Conservation (phyloP, 2,113 vertebrate genomes). For the Vulpes vulpes region DNA sequence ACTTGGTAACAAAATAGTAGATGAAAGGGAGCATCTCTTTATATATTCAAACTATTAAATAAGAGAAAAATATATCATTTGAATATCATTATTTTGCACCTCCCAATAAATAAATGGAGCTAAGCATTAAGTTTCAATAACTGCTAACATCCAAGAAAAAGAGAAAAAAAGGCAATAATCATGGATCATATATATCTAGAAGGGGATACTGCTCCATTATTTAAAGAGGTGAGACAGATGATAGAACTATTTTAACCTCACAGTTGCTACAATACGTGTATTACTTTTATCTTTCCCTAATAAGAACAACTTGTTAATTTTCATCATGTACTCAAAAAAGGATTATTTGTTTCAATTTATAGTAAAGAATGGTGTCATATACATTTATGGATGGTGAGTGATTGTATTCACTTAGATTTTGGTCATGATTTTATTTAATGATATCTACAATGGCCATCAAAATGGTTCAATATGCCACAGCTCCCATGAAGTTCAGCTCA, state of each 20-base stretch:
- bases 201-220: background rate
- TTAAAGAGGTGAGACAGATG: background rate
- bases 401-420: conserved; percentile 31
- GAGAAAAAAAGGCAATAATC: background rate
- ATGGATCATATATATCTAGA: background rate
- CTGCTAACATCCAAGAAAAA: background rate
- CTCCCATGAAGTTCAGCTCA: background rate
- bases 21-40: background rate
- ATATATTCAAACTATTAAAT: background rate
- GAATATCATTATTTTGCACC: conserved; percentile 7
- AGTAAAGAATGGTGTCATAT: background rate
- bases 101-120: background rate
- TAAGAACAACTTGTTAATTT: background rate
- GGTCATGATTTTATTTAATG: background rate
- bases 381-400: background rate
- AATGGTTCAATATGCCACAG: background rate
- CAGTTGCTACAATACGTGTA: background rate
- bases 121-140: background rate
- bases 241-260: background rate
- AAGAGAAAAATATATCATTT: background rate
- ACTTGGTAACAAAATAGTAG: background rate
- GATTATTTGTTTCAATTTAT: background rate
- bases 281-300: conserved; percentile 22
- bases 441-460: background rate
- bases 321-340: background rate